Percentiles rank a stretch among this genome's conserved stretches.
Conservation (phyloP, 2,797 vertebrate genomes). For the Eospalax fontanierii region DNA sequence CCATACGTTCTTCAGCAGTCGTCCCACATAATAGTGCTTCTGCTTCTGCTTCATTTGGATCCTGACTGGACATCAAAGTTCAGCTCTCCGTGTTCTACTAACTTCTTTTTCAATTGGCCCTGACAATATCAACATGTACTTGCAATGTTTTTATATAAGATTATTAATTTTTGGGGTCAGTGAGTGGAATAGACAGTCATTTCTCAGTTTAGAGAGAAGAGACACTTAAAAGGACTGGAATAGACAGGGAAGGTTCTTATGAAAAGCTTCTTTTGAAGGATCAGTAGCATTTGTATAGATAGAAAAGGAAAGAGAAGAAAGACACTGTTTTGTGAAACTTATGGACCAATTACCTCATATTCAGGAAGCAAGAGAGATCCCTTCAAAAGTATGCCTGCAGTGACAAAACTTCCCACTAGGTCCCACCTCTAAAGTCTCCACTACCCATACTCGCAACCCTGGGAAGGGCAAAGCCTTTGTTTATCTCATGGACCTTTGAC, state of each 20-base stretch:
- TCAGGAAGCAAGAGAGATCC: no score
- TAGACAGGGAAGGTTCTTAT: background rate
- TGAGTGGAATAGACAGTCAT: background rate
- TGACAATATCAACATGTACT: background rate
- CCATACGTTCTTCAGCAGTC: background rate
- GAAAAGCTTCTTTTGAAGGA: background rate
- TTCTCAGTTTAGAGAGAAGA: constrained; percentile 15
- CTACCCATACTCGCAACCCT: background rate
- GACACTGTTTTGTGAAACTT: no score
- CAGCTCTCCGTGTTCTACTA: background rate
- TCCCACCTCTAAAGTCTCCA: no score
- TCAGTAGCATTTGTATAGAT: constrained; percentile 13
- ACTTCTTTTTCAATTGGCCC: background rate
- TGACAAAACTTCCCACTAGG: background rate
- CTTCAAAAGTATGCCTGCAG: no score
- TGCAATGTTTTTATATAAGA: background rate
- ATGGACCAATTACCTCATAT: background rate
- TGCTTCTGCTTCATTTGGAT: background rate
- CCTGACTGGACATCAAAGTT: background rate
- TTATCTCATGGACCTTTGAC: background rate
- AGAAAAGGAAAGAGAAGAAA: background rate
- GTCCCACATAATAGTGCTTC: background rate
- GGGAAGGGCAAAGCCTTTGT: background rate
- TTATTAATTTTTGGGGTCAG: constrained; percentile 32
- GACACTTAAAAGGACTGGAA: background rate